A percentile compares a stretch with the other conserved stretches of the same genome.
phyloP scores from a whole-genome alignment of 2,113 vertebrate species.

The Mustelus asterias region DNA sequence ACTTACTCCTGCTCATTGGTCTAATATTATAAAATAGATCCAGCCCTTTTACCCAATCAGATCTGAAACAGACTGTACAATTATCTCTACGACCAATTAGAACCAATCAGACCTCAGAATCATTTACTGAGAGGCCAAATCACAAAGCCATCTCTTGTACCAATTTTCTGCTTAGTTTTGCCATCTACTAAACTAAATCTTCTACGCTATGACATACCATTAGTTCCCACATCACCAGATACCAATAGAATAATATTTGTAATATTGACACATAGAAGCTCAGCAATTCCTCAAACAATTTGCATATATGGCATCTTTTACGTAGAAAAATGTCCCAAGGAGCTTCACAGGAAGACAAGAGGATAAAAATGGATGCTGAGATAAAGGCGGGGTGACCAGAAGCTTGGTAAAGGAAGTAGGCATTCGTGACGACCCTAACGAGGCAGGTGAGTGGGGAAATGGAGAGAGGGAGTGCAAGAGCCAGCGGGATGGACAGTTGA shows the following conservation, averaged over 20 bases:
- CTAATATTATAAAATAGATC: neutral
- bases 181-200: neutral
- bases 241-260: too few species aligned
- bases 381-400: neutral
- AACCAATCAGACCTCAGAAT: neutral
- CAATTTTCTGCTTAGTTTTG: neutral
- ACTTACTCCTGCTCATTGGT: neutral
- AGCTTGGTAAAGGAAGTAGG: neutral
- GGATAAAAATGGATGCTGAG: neutral
- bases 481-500: neutral
- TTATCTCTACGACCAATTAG: too few species aligned
- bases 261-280: neutral
- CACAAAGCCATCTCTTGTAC: neutral
- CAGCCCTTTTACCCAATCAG: too few species aligned
- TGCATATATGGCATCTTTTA: neutral
- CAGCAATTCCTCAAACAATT: neutral
- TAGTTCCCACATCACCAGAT: too few species aligned
- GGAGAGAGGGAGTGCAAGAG: neutral
- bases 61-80: too few species aligned
- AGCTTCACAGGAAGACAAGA: neutral
- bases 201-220: neutral
- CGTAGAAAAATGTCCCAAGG: neutral
- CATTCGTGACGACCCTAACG: neutral
- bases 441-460: neutral
- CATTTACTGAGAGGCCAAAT: neutral